phyloP scores from a whole-genome alignment of 2,797 vertebrate species.

The Scyliorhinus canicula region DNA sequence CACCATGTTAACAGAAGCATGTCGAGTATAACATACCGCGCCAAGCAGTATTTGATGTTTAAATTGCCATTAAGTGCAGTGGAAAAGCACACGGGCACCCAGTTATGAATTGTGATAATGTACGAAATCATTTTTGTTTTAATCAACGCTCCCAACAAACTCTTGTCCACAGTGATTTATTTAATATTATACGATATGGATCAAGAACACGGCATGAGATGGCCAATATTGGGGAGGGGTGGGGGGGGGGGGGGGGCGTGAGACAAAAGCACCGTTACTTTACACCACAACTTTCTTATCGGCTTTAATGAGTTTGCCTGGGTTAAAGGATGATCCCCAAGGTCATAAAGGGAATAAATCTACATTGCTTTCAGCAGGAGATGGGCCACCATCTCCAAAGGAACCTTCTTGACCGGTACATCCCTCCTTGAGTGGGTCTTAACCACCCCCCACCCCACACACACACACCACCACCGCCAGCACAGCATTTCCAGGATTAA shows the following conservation, averaged over 20 bases:
- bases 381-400: background rate
- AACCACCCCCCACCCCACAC: too few relatives aligned
- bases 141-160: background rate
- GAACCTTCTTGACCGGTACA: background rate
- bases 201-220: too few relatives aligned
- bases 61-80: background rate
- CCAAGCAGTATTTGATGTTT: background rate
- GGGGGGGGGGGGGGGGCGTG: too few relatives aligned
- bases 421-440: background rate
- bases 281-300: background rate
- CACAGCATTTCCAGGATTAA: background rate
- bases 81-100: background rate
- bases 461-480: too few relatives aligned
- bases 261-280: background rate
- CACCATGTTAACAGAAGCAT: background rate
- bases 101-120: background rate
- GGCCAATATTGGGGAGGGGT: too few relatives aligned
- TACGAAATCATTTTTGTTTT: too few relatives aligned
- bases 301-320: background rate
- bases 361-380: background rate
- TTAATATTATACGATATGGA: background rate
- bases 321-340: background rate
- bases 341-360: background rate
- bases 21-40: background rate
- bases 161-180: background rate